Evolutionary conservation across 2,797 vertebrate genomes (phyloP), one percentile per base, ranked within the genome.

Genomic region (Xenentodon cancila): DNA sequence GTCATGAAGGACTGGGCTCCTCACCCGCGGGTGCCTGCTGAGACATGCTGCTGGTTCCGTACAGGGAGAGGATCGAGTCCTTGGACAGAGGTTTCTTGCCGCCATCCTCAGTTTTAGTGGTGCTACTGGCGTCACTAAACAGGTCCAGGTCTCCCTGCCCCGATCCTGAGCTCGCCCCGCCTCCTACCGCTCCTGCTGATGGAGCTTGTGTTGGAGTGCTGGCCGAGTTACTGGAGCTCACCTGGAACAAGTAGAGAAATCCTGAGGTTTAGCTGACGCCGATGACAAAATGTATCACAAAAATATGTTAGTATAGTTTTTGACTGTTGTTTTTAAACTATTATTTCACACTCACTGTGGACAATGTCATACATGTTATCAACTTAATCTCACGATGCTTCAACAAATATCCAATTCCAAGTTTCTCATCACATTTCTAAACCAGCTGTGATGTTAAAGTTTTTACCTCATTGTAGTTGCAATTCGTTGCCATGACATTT

Each of bases 11-110:
- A 40, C 37, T 15, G 37, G 13, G 1, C 0, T 52, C 17, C 74
- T 88, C 89, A 98, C 97, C 96, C 1, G 96, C 82, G 9, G 95
- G 86, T 34, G 87, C 91, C 79, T 95, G 96, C 78, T 96, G 96
- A 57, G 95, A 92, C 86, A 96, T 92, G 70, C 90, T 91, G 87
- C 94, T 94, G 68, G 95, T 94, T 42, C 97, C 96, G 64, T 99
- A 99, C 56, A 99, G 92, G 19, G 98, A 99, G 69, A 99, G 88
- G 87, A 99, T 99, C n/a, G 97, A 98, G 88, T 99, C 98, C 93
- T 98, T 99, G 81, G 97, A 98, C 80, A 99, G 93, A 3, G 94
- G 95, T 73, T 99, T 99, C 94, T 99, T 99, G 43, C 92, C 77
- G 0, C 80, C 79, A 45, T 99, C 97, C 60, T 99, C 97, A 0